Percentiles rank a stretch among this genome's conserved stretches.
Conservation (phyloP, 1,140 invertebrate species). For the Drosophila arizonae region DNA sequence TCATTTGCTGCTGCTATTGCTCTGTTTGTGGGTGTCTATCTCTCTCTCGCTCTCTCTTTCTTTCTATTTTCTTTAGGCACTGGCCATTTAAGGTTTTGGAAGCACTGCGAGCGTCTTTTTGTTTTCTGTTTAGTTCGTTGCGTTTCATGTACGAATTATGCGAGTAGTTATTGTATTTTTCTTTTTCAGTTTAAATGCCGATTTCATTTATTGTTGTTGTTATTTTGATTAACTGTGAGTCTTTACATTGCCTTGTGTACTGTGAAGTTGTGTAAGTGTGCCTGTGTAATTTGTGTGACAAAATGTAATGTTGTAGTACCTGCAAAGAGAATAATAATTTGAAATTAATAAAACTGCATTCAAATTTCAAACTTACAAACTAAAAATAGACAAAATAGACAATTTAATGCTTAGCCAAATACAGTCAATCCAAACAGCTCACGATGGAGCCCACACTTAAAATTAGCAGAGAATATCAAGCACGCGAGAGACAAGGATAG, state of each 20-base stretch:
- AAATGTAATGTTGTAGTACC: conserved; percentile 66
- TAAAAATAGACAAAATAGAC: background rate
- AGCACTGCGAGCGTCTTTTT: conserved; percentile 25
- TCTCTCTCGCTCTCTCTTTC: conserved; percentile 3
- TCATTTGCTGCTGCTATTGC: conserved; percentile 37
- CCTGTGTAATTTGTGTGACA: conserved; percentile 26
- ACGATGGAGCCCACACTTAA: background rate
- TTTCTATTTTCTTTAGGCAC: conserved; percentile 8
- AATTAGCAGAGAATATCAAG: conserved; percentile 9
- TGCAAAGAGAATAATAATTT: conserved; percentile 29
- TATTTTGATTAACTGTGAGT: conserved; percentile 38
- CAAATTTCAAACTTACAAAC: background rate
- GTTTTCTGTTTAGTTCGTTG: conserved; percentile 28
- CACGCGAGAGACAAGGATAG: conserved; percentile 3
- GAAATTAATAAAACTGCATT: conserved; percentile 47
- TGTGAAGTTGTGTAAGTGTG: conserved; percentile 33
- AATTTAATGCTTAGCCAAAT: background rate
- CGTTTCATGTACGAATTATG: conserved; percentile 11
- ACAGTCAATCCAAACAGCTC: background rate
- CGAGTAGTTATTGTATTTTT: conserved; percentile 8
- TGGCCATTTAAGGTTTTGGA: conserved; percentile 36
- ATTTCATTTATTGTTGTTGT: conserved; percentile 37
- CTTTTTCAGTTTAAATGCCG: conserved; percentile 55
- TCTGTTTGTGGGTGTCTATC: conserved; percentile 27
- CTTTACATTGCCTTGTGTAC: conserved; percentile 57